These are phyloP conservation scores for Phragmatobia fuliginosa DNA, from an alignment of 2,888 invertebrate species.

Conservation along the genomic window DNA sequence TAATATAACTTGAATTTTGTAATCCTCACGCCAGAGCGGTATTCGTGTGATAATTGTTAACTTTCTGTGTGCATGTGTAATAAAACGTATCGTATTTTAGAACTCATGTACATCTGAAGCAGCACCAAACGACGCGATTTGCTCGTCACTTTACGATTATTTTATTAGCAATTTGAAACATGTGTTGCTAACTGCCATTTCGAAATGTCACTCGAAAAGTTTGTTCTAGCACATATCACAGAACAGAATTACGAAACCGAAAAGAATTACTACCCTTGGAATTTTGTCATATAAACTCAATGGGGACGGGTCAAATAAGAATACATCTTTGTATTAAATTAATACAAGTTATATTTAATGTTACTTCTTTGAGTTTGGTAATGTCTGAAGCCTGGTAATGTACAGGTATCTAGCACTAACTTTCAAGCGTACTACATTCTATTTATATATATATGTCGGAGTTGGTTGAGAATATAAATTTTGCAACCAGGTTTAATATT, in stretches of 20 bases:
- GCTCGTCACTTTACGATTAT: slow-evolving; percentile 51
- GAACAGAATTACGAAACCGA: neutral
- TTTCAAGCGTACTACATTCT: neutral
- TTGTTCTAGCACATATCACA: slow-evolving; percentile 9
- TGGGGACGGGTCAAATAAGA: no score
- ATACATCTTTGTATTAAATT: no score
- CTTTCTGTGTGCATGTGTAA: slow-evolving; percentile 28
- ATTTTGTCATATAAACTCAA: no score
- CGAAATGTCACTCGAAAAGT: slow-evolving; percentile 24
- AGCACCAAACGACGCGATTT: slow-evolving; percentile 43
- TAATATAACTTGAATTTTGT: slow-evolving; percentile 6
- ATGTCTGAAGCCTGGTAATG: neutral
- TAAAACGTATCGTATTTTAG: slow-evolving; percentile 32
- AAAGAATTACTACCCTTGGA: neutral
- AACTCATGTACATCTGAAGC: slow-evolving; percentile 42
- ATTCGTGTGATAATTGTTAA: slow-evolving; percentile 29
- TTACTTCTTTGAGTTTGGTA: neutral
- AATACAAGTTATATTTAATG: no score
- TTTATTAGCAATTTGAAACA: slow-evolving; percentile 55
- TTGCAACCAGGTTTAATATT: no score
- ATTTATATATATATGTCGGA: no score
- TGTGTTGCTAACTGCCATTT: slow-evolving; percentile 45
- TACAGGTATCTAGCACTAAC: neutral
- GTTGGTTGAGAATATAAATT: no score
- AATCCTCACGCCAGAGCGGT: slow-evolving; percentile 15